Percentiles rank a stretch among this genome's conserved stretches.
These are phyloP conservation scores for Echeneis naucrates DNA, from an alignment of 2,797 vertebrate genomes.

Conservation along the genomic window DNA sequence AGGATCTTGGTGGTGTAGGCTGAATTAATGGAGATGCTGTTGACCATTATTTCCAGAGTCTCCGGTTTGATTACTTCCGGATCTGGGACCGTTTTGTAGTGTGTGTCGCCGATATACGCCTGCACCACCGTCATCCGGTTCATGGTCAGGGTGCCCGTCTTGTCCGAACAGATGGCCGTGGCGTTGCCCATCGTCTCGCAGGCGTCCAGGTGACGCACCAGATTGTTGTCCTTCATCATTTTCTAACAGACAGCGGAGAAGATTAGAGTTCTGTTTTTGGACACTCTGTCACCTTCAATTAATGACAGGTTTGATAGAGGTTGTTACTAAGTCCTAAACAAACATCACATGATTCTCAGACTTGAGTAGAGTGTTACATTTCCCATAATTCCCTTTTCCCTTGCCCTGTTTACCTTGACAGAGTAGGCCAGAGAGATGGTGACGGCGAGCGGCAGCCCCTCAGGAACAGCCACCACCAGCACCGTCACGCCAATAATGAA, in stretches of 20 bases:
- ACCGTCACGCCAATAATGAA: conserved; percentile 98
- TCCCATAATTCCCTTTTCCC: neutral
- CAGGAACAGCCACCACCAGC: conserved; percentile 96
- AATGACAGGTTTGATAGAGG: neutral
- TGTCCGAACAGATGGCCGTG: conserved; percentile 98
- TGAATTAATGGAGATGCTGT: conserved; percentile 95
- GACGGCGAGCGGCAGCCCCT: conserved; percentile 95
- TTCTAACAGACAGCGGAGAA: conserved; percentile 82
- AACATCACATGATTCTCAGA: neutral
- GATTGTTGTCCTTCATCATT: conserved; percentile 99
- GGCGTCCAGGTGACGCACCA: conserved; percentile 96
- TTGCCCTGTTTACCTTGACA: conserved; percentile 89
- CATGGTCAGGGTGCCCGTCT: conserved; percentile 96
- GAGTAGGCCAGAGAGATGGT: conserved; percentile 98
- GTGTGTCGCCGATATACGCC: conserved; percentile 88
- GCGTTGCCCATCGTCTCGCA: conserved; percentile 99
- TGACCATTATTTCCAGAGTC: conserved; percentile 88
- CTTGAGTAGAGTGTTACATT: neutral
- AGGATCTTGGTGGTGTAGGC: conserved; percentile 98
- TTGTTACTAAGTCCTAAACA: neutral
- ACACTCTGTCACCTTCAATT: neutral
- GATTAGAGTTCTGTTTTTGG: neutral
- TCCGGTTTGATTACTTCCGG: conserved; percentile 87
- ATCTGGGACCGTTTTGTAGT: conserved; percentile 88
- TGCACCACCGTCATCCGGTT: conserved; percentile 99